Evolutionary conservation across 2,888 invertebrate genomes (phyloP).

Genomic region (Mycalesis mineus): DNA sequence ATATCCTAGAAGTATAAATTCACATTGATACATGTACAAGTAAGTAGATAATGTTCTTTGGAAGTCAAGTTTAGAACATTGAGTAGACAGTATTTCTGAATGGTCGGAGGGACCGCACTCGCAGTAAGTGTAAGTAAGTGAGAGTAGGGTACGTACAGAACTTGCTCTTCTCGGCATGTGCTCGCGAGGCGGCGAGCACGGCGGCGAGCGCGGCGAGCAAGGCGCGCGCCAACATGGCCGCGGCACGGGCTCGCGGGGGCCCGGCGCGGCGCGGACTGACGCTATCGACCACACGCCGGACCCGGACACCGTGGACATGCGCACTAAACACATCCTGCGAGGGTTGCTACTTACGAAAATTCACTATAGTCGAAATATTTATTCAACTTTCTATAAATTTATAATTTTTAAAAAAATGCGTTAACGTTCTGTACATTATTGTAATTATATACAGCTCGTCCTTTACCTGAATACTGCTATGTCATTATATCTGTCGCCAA

Average conservation of each 20-base stretch:
- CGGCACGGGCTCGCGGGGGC: slow-evolving; percentile 47
- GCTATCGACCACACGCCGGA: slow-evolving; percentile 36
- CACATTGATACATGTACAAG: too few species aligned
- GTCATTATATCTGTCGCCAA: too few species aligned
- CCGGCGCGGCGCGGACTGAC: slow-evolving; percentile 55
- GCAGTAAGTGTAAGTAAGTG: not conserved
- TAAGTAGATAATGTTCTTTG: too few species aligned
- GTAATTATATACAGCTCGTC: too few species aligned
- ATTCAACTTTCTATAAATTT: too few species aligned
- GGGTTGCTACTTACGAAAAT: slow-evolving; percentile 26
- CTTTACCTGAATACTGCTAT: too few species aligned
- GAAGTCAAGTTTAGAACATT: too few species aligned
- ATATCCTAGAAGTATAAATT: too few species aligned
- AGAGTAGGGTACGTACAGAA: slow-evolving; percentile 64
- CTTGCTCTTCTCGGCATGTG: slow-evolving; percentile 74
- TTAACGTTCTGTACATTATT: too few species aligned
- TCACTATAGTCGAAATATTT: too few species aligned
- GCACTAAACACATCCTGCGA: slow-evolving; percentile 33
- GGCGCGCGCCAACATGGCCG: slow-evolving; percentile 70
- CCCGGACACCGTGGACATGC: slow-evolving; percentile 19
- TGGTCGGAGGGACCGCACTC: not conserved
- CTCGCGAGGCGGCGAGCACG: slow-evolving; percentile 48
- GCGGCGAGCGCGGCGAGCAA: slow-evolving; percentile 53
- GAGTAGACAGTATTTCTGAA: not conserved
- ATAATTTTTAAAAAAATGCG: too few species aligned